Evolutionary conservation across 1,140 invertebrate species (phyloP), one percentile per base, ranked within the genome.

Genomic region (Drosophila nigrodunni): DNA sequence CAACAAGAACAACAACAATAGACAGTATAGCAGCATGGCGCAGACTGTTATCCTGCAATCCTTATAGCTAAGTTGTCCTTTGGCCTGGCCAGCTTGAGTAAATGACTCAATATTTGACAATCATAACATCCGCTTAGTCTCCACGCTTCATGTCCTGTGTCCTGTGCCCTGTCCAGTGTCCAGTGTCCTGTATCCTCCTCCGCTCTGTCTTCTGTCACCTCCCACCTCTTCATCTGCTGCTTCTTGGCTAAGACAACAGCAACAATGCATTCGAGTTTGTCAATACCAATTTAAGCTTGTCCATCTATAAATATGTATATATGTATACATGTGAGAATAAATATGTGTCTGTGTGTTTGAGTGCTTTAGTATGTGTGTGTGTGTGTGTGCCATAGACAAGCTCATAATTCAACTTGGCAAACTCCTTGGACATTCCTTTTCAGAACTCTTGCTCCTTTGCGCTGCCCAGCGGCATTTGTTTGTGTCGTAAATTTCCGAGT

Each of bases 91-190:
- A 88, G 70, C 85, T 87, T 88, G 77, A 69, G 67, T 73, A 87
- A 88, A 87, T 87, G 83, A 87, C 80, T 88, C 83, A 88, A 88
- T 88, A 88, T 88, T 88, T 88, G 83, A 88, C 83, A 88, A 80
- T 83, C 80, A 88, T 75, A 88, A 78, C 83, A 88, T 75, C 74
- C 74, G 64, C 66, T 77, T 77, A 67, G 69, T 76, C 68, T 76
- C 35, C 59, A 54, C 43, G 73, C 34, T 54, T 66, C 37, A 44
- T 47, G 41, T 30, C 10, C n/a, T 18, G 15, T 46, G 18, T 10
- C 5, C 34, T 39, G 54, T 49, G 30, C 59, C 21, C n/a, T 54
- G 30, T 15, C 49, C 25, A 30, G 9, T 13, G 25, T 30, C 6
- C 25, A 5, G 25, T 30, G 4, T 30, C 25, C 15, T 55, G 2